Conservation (phyloP, 2,888 invertebrate genomes). For the Meiosimyza decipiens region DNA sequence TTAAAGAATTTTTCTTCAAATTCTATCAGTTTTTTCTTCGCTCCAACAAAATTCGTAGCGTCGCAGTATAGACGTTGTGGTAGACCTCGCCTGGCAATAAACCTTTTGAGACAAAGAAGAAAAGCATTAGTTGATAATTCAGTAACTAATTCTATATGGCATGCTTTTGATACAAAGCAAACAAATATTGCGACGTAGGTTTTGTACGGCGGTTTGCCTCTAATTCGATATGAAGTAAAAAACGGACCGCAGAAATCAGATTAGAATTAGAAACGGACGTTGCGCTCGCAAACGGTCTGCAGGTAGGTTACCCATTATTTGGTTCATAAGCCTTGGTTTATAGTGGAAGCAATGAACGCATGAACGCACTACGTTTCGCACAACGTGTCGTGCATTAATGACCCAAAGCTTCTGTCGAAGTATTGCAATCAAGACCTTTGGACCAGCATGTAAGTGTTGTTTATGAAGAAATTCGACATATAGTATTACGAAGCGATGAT, state of each 20-base stretch:
- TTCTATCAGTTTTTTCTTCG: neutral
- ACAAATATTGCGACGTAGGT: constrained; percentile 26
- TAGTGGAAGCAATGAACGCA: no score
- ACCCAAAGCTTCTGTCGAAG: no score
- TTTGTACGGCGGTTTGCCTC: constrained; percentile 33
- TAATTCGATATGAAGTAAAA: neutral
- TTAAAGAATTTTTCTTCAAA: neutral
- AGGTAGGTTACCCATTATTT: constrained; percentile 11
- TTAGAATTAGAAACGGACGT: neutral
- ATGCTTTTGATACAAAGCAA: constrained; percentile 35
- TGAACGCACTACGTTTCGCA: no score
- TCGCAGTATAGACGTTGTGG: constrained; percentile 32
- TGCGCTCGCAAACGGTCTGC: neutral
- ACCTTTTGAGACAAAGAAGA: constrained; percentile 28
- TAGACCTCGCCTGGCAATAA: constrained; percentile 36
- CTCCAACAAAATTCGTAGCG: constrained; percentile 27
- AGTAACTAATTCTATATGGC: constrained; percentile 33
- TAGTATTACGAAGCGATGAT: no score
- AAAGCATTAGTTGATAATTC: constrained; percentile 12
- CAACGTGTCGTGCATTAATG: no score
- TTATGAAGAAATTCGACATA: no score
- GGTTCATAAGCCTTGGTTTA: neutral
- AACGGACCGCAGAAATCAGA: constrained; percentile 6
- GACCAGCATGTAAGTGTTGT: no score
- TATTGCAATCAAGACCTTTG: no score